These are phyloP conservation scores for Alouatta palliata DNA, from an alignment of 2,113 vertebrate species.

Conservation along the genomic window DNA sequence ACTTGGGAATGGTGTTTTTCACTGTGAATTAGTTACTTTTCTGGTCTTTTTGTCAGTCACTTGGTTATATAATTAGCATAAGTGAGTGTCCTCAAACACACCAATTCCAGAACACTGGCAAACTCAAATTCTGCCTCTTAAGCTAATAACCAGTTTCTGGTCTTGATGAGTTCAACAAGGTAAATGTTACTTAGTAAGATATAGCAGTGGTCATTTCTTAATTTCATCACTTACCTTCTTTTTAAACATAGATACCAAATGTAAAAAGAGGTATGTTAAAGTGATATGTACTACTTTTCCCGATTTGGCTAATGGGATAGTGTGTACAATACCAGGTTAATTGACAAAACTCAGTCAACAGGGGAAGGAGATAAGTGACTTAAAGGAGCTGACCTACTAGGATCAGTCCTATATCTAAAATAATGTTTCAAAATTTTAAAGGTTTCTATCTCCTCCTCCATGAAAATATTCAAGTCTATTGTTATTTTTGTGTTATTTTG, in stretches of 20 bases:
- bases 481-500: neutral
- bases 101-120: neutral
- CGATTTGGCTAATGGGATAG: neutral
- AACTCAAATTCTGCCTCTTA: neutral
- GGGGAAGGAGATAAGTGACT: neutral
- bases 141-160: neutral
- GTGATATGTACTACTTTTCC: neutral
- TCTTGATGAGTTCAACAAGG: neutral
- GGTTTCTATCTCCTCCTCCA: neutral
- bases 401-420: neutral
- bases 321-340: neutral
- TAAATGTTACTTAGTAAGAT: neutral
- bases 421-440: neutral
- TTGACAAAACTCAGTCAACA: neutral
- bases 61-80: neutral
- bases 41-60: neutral
- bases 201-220: neutral
- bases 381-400: neutral
- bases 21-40: conserved; percentile 11
- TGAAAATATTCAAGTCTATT: neutral
- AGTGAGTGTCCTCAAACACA: neutral
- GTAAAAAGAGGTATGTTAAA: neutral
- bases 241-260: neutral
- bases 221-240: neutral
- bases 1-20: neutral